Base-by-base conservation (phyloP, 2,113 vertebrate genomes). In the Plotosus lineatus region DNA sequence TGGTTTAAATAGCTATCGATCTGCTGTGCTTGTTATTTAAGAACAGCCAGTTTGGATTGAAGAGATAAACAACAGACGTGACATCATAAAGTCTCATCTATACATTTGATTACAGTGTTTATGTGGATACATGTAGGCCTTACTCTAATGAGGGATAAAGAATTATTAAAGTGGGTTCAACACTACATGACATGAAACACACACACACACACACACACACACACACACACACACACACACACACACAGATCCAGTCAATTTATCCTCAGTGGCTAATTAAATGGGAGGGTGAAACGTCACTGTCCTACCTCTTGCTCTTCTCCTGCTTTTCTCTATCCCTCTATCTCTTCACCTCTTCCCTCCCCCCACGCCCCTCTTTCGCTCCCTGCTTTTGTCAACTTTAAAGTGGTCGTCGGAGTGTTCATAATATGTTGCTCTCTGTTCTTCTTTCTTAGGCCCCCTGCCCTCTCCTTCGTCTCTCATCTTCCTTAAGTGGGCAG, bases 341-440 rank as follows among this genome's bases (percentile, higher is more conserved):
- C 66, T 82, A 40, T 86, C 58, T 58, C 61, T 89, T 84, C 72
- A 82, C 85, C 89, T 88, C 82, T 83, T 84, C 86, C 84, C 77
- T 75, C 60, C 63, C 33, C 68, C 28, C 81, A 46, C 38, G 26
- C 76, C 73, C 51, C 65, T 51, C 83, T 72, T 78, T 69, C 46
- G 86, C 82, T 66, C 90, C 87, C 87, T 72, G 58, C 87, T 53
- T 91, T 93, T 93, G 89, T 94, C 85, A 84, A 89, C 94, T 91
- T 92, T 94, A 94, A 95, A 93, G 91, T 90, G 92, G 86, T 88
- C 89, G 86, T 28, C 88, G 91, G 87, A 90, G 92, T 91, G 87
- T 92, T 94, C 88, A 94, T 92, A 94, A 95, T 94, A 91, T 92
- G 87, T 88, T 89, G 88, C 88, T 92, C 90, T 90, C 86, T 83